These are phyloP conservation scores for Plebejus argus DNA, from an alignment of 2,888 invertebrate species.

Conservation along the genomic window DNA sequence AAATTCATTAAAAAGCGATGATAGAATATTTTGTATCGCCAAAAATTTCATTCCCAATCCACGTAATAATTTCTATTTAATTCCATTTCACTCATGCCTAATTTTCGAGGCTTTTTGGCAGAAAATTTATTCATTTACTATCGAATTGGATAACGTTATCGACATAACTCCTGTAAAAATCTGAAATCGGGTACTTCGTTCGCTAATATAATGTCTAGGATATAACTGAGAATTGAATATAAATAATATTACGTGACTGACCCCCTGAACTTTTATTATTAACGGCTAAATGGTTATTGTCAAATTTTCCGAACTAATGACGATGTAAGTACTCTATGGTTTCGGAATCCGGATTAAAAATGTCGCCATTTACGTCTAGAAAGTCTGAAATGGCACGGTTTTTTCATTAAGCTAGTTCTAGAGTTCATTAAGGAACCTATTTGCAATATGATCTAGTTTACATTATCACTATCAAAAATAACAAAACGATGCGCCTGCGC, in stretches of 20 bases:
- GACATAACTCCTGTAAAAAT: too few relatives aligned
- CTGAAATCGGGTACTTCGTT: too few relatives aligned
- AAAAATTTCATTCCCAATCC: background rate
- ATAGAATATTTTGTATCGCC: background rate
- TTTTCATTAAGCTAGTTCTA: constrained; percentile 1
- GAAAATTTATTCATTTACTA: too few relatives aligned
- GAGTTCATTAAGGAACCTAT: background rate
- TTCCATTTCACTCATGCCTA: background rate
- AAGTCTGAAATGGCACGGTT: constrained; percentile 2
- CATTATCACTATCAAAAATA: background rate
- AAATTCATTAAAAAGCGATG: background rate
- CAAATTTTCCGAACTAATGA: constrained; percentile 5
- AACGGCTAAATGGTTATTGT: constrained; percentile 14
- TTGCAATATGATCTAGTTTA: background rate
- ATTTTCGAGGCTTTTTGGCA: background rate
- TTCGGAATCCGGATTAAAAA: background rate
- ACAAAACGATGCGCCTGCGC: constrained; percentile 28
- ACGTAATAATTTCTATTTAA: background rate
- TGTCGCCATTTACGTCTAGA: background rate
- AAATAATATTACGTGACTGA: background rate
- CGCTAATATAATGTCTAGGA: background rate
- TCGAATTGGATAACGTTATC: too few relatives aligned
- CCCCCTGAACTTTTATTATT: background rate
- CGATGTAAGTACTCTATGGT: background rate
- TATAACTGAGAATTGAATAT: background rate